Base-by-base conservation (phyloP, 1,140 invertebrate species). In the Helicoverpa zea region DNA sequence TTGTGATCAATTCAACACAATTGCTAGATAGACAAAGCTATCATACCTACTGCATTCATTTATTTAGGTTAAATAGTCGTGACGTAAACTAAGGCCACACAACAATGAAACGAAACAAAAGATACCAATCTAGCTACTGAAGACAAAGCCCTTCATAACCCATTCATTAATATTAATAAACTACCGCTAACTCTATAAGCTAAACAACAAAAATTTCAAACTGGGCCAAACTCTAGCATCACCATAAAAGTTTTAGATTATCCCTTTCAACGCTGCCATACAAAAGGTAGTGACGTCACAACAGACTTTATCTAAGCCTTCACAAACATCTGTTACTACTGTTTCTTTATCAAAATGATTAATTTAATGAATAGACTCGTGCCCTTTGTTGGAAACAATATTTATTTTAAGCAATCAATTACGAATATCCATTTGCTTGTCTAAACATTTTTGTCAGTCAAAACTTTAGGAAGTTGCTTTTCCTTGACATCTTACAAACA, bases 131-230 rank as follows among this genome's bases (percentile, higher is more conserved):
- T 18, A 18, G n/a, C 7, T 10, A 9, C 7, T 7, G 2, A 58
- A n/a, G 16, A 66, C 35, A 66, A 66, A 9, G n/a, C 10, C 10
- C n/a, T 29, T 70, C 13, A 11, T 3, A 2, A 12, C 12, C 14
- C 18, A 56, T 52, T 75, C 64, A 68, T 68, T 68, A 68, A 68
- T 68, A 51, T 68, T 49, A 68, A 68, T 68, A 68, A 68, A 68
- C 43, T 68, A 49, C 18, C 56, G 4, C 64, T 3, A 66, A 68
- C 16, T 64, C 29, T 5, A 35, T 58, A 18, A 58, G 16, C 10
- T 11, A 18, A 49, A 43, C 43, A 68, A 11, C 43, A 68, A 68
- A 68, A 49, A 66, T 66, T 58, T 66, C 2, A 49, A 66, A 47
- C 43, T 18, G 35, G 64, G 43, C n/a, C 43, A 68, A 49, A 47